Evolutionary conservation across 2,888 invertebrate genomes (phyloP), one percentile per base, ranked within the genome.

Genomic region (Zelleria hepariella): DNA sequence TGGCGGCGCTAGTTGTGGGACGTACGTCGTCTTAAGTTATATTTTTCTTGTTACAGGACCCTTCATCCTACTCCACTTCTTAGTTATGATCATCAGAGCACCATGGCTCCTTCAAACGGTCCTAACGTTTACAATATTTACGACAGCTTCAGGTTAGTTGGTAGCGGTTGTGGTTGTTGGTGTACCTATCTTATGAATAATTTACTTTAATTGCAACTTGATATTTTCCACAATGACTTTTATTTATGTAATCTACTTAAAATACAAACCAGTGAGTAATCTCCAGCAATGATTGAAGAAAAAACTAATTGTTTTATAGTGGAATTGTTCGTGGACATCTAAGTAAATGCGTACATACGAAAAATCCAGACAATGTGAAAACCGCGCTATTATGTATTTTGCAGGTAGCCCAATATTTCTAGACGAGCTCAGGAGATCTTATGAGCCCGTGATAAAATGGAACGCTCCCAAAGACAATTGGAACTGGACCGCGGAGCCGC

Each of bases 361-460:
- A 15, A 15, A 15, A 26, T 26, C 26, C 5, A 26, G 26, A 26
- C 7, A 26, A 26, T 5, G 7, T 26, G 26, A 26, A 26, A 26
- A 26, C 26, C 26, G 26, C 7, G 32, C 4, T 15, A 2, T 42
- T 42, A 42, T 15, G 15, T 15, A 15, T 15, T 55, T 55, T 32
- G 27, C 71, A 89, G 89, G 89, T 87, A 89, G 73, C 70, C 89
- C 89, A 18, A 74, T 88, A 70, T 89, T 89, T 71, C 67, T 86
- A 53, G 78, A 78, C 69, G 74, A 80, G 68, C 67, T 72, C 21
- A 75, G 74, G 63, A 75, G 82, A 64, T 69, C 68, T 56, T 74
- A 78, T 59, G 75, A 72, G 59, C 87, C 89, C 27, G 75, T 86
- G 15, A 86, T 89, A 72, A 81, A 76, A 82, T 89, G 89, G 89